These are phyloP conservation scores for Drosophila arawakana DNA, from an alignment of 1,140 invertebrate species.

Conservation along the genomic window DNA sequence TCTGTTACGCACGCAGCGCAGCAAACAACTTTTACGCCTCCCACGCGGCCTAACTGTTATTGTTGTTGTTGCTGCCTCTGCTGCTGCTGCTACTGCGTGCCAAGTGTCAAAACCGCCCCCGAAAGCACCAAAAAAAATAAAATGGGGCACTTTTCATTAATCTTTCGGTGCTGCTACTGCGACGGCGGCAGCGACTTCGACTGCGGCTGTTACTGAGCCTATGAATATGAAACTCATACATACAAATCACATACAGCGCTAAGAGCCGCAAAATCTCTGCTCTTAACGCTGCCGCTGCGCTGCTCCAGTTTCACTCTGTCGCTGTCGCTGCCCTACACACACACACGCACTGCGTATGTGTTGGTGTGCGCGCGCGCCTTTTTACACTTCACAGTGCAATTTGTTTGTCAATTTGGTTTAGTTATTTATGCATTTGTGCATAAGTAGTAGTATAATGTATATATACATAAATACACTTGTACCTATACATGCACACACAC, in stretches of 20 bases:
- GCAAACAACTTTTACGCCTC: slow-evolving; percentile 74
- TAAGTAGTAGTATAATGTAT: slow-evolving; percentile 14
- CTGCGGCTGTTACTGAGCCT: slow-evolving; percentile 44
- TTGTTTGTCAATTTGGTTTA: slow-evolving; percentile 42
- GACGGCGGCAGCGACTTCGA: slow-evolving; percentile 34
- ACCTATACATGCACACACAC: not conserved
- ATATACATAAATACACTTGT: slow-evolving; percentile 10
- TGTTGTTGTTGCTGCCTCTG: slow-evolving; percentile 16
- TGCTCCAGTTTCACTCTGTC: slow-evolving; percentile 63
- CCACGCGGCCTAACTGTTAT: slow-evolving; percentile 37
- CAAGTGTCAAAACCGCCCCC: slow-evolving; percentile 79
- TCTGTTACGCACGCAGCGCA: slow-evolving; percentile 74
- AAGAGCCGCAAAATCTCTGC: slow-evolving; percentile 15
- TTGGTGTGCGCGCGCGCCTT: slow-evolving; percentile 59
- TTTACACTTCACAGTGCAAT: slow-evolving; percentile 61
- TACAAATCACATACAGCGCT: slow-evolving; percentile 37
- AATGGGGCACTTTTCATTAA: slow-evolving; percentile 75
- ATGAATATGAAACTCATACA: slow-evolving; percentile 72
- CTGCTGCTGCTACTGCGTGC: slow-evolving; percentile 62
- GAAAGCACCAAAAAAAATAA: slow-evolving; percentile 43
- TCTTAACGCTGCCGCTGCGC: not conserved
- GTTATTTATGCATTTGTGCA: slow-evolving; percentile 56
- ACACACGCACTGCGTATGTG: slow-evolving; percentile 7
- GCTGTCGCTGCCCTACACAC: slow-evolving; percentile 47
- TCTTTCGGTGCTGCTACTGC: slow-evolving; percentile 46